These are phyloP conservation scores for Tetragnatha versicolor DNA, from an alignment of 1,140 invertebrate genomes.

Conservation along the genomic window DNA sequence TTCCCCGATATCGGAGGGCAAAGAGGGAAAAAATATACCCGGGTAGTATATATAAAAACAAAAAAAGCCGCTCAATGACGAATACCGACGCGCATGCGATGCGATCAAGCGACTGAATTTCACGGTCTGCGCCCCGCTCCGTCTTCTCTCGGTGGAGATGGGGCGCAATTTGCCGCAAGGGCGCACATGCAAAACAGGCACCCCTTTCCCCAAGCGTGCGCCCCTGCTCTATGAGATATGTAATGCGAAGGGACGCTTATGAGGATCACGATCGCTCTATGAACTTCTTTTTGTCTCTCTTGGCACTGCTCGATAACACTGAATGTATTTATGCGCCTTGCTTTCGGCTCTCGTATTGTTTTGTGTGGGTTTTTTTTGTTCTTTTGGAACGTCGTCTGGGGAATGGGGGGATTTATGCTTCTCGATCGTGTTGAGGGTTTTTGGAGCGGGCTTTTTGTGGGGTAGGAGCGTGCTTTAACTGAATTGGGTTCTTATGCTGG, in stretches of 20 bases:
- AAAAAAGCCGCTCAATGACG: slow-evolving; percentile 50
- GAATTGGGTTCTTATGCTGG: too few relatives aligned
- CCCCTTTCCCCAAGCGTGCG: neutral
- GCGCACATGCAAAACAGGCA: slow-evolving; percentile 52
- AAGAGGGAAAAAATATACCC: neutral
- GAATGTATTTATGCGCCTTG: too few relatives aligned
- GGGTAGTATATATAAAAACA: neutral
- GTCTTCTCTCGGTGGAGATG: slow-evolving; percentile 46
- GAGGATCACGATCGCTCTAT: slow-evolving; percentile 35
- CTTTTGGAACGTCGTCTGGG: too few relatives aligned
- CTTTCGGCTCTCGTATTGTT: too few relatives aligned
- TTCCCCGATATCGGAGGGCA: slow-evolving; percentile 33
- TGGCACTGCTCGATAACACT: too few relatives aligned
- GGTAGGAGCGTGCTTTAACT: too few relatives aligned
- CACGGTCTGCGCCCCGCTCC: slow-evolving; percentile 50
- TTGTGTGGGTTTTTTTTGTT: too few relatives aligned
- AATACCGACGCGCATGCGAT: slow-evolving; percentile 52
- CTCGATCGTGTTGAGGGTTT: too few relatives aligned
- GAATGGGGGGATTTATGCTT: too few relatives aligned
- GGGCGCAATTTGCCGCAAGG: slow-evolving; percentile 53
- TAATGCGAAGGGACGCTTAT: slow-evolving; percentile 53
- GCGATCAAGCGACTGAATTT: slow-evolving; percentile 52
- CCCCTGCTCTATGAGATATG: slow-evolving; percentile 49
- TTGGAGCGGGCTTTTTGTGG: too few relatives aligned
- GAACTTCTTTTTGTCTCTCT: slow-evolving; percentile 20